Percentiles rank a stretch among this genome's conserved stretches.
Evolutionary conservation across 2,113 vertebrate genomes (phyloP).

Genomic region (Rhinopomastus cyanomelas): DNA sequence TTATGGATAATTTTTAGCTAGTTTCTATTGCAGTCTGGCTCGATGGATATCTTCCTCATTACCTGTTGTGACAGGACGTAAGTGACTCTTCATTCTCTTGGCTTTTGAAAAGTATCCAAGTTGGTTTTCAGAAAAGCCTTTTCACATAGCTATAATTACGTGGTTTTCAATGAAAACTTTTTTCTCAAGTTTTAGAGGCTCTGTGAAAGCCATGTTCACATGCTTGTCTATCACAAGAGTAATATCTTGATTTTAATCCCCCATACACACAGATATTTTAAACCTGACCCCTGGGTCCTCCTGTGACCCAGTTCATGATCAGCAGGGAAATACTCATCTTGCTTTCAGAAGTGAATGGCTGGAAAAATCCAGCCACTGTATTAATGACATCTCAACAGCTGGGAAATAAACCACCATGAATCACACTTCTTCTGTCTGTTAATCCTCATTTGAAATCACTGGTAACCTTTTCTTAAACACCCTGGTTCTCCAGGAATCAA

Average conservation of each 20-base stretch:
- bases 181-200: not conserved
- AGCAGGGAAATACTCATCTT: not conserved
- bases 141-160: not conserved
- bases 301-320: not conserved
- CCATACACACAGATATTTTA: not conserved
- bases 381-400: not conserved
- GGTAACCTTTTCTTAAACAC: not conserved
- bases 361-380: not conserved
- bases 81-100: not conserved
- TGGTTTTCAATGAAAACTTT: not conserved
- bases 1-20: not conserved
- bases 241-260: not conserved
- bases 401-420: not conserved
- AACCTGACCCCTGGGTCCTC: not conserved
- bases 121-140: not conserved
- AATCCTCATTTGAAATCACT: not conserved
- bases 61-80: not conserved
- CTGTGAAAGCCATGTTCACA: not conserved
- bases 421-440: not conserved
- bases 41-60: not conserved
- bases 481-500: not conserved
- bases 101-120: not conserved
- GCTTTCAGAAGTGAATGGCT: not conserved
- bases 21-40: not conserved
- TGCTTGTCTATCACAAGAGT: not conserved